Evolutionary conservation across 2,888 invertebrate genomes (phyloP).

Genomic region (Thereva unica): DNA sequence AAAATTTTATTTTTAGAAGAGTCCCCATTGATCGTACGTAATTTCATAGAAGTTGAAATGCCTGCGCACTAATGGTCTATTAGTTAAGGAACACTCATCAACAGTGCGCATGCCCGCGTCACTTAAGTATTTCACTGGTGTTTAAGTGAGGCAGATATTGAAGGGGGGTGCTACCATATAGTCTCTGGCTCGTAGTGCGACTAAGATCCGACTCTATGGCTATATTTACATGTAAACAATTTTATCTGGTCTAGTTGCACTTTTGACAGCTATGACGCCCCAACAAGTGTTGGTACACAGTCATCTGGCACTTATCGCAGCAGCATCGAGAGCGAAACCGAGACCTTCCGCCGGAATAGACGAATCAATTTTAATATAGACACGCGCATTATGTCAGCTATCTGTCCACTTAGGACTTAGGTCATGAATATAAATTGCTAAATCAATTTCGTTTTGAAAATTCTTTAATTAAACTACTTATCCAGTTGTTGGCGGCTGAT

Average conservation of each 20-base stretch:
- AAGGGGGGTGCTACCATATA: too few species aligned
- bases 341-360: conserved; percentile 42
- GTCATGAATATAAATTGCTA: conserved; percentile 41
- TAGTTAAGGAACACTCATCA: conserved; percentile 38
- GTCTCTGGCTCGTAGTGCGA: not conserved
- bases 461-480: conserved; percentile 30
- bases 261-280: not conserved
- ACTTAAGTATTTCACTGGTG: conserved; percentile 19
- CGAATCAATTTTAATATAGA: conserved; percentile 41
- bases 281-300: not conserved
- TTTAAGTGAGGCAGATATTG: not conserved
- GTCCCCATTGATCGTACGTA: conserved; percentile 31
- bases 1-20: conserved; percentile 39
- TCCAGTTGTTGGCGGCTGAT: conserved; percentile 6
- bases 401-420: conserved; percentile 30
- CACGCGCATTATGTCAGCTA: conserved; percentile 42
- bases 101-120: conserved; percentile 32
- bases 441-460: conserved; percentile 41
- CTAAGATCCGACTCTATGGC: not conserved
- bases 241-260: not conserved
- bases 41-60: conserved; percentile 18
- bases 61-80: conserved; percentile 41
- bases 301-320: conserved; percentile 2
- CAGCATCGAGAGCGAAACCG: not conserved
- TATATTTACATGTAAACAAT: not conserved